These are phyloP conservation scores for Clunio marinus DNA, from an alignment of 2,888 invertebrate species.

Conservation along the genomic window DNA sequence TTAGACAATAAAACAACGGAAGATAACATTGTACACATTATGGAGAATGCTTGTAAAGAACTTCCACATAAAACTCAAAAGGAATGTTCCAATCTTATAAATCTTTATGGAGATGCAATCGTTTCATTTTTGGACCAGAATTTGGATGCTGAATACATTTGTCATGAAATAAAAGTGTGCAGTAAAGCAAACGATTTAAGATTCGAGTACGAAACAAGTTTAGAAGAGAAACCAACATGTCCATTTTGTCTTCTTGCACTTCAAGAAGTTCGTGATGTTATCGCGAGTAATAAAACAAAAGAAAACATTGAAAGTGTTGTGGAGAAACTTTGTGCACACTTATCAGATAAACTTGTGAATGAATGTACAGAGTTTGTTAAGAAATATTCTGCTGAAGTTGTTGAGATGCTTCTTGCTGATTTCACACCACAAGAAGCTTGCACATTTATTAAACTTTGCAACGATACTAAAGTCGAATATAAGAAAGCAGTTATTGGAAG, in stretches of 20 bases:
- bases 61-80: slow-evolving; percentile 60
- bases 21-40: slow-evolving; percentile 61
- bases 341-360: slow-evolving; percentile 59
- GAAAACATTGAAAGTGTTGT: slow-evolving; percentile 65
- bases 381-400: slow-evolving; percentile 67
- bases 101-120: slow-evolving; percentile 73
- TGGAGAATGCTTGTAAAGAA: slow-evolving; percentile 65
- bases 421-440: slow-evolving; percentile 74
- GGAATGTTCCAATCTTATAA: slow-evolving; percentile 70
- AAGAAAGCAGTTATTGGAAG: slow-evolving; percentile 7
- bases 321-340: slow-evolving; percentile 63
- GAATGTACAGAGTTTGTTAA: slow-evolving; percentile 75
- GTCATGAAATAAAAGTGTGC: slow-evolving; percentile 68
- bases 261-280: slow-evolving; percentile 64
- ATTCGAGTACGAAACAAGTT: too few species aligned
- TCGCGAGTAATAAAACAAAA: slow-evolving; percentile 71
- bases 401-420: slow-evolving; percentile 75
- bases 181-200: too few species aligned
- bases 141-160: slow-evolving; percentile 51
- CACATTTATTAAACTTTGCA: slow-evolving; percentile 69
- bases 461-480: slow-evolving; percentile 52
- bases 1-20: slow-evolving; percentile 4
- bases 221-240: slow-evolving; percentile 64
- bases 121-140: slow-evolving; percentile 71
- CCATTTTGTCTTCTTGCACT: slow-evolving; percentile 81